Conservation (phyloP, 2,888 invertebrate species). For the Elmis aenea region DNA sequence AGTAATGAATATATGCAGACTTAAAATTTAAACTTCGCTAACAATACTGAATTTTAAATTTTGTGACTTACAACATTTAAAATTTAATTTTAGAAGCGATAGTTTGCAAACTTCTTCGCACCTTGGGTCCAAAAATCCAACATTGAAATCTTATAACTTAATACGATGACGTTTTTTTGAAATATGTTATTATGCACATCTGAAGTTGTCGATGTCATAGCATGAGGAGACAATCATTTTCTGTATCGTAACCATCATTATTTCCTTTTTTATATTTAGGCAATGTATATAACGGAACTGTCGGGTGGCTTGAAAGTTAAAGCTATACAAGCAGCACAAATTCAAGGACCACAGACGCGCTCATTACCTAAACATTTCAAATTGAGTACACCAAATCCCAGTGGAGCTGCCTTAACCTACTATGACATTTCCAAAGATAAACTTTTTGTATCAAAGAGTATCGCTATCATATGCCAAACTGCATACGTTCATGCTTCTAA, state of each 20-base stretch:
- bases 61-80: no score
- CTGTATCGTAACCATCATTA: no score
- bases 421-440: slow-evolving; percentile 93
- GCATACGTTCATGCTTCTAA: slow-evolving; percentile 86
- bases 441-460: slow-evolving; percentile 91
- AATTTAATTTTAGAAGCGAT: no score
- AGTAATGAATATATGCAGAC: no score
- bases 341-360: slow-evolving; percentile 68
- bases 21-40: no score
- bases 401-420: slow-evolving; percentile 63
- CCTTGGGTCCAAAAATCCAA: no score
- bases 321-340: slow-evolving; percentile 53
- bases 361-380: slow-evolving; percentile 88
- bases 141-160: no score
- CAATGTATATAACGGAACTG: slow-evolving; percentile 85
- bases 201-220: no score
- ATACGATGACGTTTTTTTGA: no score
- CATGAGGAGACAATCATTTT: slow-evolving; percentile 3
- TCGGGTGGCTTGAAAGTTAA: slow-evolving; percentile 73
- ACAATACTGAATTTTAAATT: no score
- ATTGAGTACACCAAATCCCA: slow-evolving; percentile 49
- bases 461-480: slow-evolving; percentile 86
- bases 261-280: slow-evolving; percentile 52
- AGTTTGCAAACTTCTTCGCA: no score
- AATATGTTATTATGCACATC: no score